A percentile compares a stretch with the other conserved stretches of the same genome.
Evolutionary conservation across 2,113 vertebrate genomes (phyloP).

Genomic region (Gasterosteus nipponicus): DNA sequence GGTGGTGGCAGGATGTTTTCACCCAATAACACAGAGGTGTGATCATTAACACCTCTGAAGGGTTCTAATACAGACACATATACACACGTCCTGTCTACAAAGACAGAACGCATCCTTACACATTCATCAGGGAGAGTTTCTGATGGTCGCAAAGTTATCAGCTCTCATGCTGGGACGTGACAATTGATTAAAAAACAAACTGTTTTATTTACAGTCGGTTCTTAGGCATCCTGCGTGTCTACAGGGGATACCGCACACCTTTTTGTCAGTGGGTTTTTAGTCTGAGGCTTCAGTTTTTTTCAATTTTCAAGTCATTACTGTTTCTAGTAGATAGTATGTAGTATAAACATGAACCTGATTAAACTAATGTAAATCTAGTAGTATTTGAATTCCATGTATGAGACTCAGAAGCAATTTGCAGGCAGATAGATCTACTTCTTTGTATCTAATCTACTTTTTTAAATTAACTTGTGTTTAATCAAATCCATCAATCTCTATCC

Average conservation of each 20-base stretch:
- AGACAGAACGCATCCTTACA: background rate
- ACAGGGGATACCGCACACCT: background rate
- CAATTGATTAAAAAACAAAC: background rate
- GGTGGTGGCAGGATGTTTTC: slow-evolving; percentile 32
- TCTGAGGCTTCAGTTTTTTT: background rate
- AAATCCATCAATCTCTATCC: slow-evolving; percentile 11
- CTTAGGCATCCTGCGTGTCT: background rate
- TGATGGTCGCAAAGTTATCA: background rate
- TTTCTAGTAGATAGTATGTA: background rate
- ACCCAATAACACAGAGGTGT: slow-evolving; percentile 39
- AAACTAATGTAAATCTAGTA: background rate
- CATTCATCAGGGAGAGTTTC: background rate
- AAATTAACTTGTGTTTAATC: slow-evolving; percentile 35
- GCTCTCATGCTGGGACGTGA: background rate
- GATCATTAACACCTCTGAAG: slow-evolving; percentile 43
- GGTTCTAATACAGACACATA: slow-evolving; percentile 17
- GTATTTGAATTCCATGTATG: slow-evolving; percentile 16
- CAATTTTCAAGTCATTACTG: background rate
- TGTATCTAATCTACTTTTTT: slow-evolving; percentile 33
- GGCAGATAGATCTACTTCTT: slow-evolving; percentile 18
- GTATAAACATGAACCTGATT: background rate
- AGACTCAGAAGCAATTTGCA: slow-evolving; percentile 15
- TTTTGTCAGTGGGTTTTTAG: background rate
- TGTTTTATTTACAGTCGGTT: background rate
- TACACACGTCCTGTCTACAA: background rate